Conservation (phyloP, 1,140 invertebrate species). For the Eupristina koningsbergeri region DNA sequence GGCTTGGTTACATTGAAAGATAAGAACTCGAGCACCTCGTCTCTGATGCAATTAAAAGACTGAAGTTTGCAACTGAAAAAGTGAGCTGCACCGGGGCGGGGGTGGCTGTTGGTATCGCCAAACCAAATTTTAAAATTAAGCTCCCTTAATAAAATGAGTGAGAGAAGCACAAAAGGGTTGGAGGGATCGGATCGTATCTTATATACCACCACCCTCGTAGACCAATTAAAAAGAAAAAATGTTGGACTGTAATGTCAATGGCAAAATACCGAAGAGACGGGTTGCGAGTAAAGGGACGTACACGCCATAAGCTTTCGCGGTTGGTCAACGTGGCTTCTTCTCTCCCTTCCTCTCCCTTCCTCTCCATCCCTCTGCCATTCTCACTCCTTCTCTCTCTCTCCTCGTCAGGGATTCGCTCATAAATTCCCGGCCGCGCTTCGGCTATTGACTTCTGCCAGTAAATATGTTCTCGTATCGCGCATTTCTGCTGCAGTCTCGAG, state of each 20-base stretch:
- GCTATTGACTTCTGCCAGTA: constrained; percentile 43
- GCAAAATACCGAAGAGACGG: neutral
- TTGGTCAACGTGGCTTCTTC: neutral
- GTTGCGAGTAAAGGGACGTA: no score
- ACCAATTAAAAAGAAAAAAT: constrained; percentile 40
- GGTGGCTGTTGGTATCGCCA: no score
- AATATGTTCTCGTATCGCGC: constrained; percentile 44
- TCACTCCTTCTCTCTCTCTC: neutral
- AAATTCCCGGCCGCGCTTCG: constrained; percentile 31
- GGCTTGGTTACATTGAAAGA: no score
- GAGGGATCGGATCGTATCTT: neutral
- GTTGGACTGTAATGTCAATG: constrained; percentile 26
- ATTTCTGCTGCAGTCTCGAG: constrained; percentile 22
- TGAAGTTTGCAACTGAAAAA: no score
- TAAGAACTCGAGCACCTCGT: no score
- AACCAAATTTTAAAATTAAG: neutral
- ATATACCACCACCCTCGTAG: neutral
- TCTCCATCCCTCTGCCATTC: no score
- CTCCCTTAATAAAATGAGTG: constrained; percentile 6
- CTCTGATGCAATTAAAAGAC: no score
- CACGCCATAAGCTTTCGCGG: neutral
- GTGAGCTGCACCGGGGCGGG: no score
- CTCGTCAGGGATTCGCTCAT: constrained; percentile 27
- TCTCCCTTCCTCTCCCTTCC: neutral
- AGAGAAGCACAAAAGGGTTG: neutral